Evolutionary conservation across 1,140 invertebrate species (phyloP), one percentile per base, ranked within the genome.

Genomic region (Phortica variegata): DNA sequence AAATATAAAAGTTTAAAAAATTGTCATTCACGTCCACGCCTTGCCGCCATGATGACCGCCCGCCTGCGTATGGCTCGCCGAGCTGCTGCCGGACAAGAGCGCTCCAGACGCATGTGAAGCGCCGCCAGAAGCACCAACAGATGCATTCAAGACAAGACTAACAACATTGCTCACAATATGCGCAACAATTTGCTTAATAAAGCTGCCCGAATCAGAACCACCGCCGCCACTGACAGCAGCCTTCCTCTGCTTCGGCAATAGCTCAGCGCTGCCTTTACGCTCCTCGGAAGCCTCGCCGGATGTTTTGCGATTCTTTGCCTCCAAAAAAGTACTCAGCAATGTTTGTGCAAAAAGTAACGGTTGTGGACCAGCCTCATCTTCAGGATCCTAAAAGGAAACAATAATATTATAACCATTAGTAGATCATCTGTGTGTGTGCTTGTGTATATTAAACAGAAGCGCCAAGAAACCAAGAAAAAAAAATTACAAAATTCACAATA

Each of bases 281-380:
- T 63, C 61, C 16, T 65, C 65, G 0, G 54, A 50, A 0, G 34
- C 52, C 8, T 66, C 66, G 3, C 44, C 52, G 4, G 45, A 42
- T 3, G 29, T 42, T 0, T 51, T 58, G 1, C 66, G 57, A 33
- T 65, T 60, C 39, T 73, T 76, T 1, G 73, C 58, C 39, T 74
- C 62, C 9, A 63, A 18, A 15, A 75, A 75, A 26, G 59, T 60
- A 36, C 47, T 60, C 1, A 75, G 33, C 3, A 76, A 58, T 36
- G 57, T 75, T 42, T 65, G 58, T 29, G 65, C 47, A 5, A 76
- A 76, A 5, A 61, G 43, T n/a, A 62, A 34, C 5, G 73, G 73
- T 23, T 73, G 63, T 2, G 65, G 61, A 0, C 58, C 62, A 12
- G 70, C 73, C 21, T 75, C 73, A 8, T 75, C 71, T 18, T 76